A percentile compares a stretch with the other conserved stretches of the same genome.
phyloP scores from a whole-genome alignment of 2,113 vertebrate species.

The Redunca redunca region DNA sequence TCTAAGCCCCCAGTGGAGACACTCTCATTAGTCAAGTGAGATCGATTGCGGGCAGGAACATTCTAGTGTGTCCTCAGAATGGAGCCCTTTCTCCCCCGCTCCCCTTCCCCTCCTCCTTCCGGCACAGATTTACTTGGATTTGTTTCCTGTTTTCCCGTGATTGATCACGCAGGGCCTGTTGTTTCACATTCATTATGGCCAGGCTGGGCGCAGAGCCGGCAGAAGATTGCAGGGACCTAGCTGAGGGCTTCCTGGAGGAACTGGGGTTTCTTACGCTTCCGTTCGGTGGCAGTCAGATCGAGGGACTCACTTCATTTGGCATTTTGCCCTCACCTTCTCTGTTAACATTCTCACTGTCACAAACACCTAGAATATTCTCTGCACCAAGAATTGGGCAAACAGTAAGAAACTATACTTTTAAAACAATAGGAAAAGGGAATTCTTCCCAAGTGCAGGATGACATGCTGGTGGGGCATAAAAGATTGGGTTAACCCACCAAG shows the following conservation, averaged over 20 bases:
- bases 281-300: neutral
- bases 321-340: neutral
- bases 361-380: neutral
- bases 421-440: neutral
- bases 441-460: neutral
- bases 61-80: neutral
- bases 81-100: neutral
- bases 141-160: neutral
- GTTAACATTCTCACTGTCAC: neutral
- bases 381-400: neutral
- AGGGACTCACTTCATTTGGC: neutral
- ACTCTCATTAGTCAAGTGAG: neutral
- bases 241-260: neutral
- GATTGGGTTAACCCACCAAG: neutral
- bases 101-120: neutral
- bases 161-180: neutral
- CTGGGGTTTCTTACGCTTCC: accelerated
- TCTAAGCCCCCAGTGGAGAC: neutral
- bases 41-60: neutral
- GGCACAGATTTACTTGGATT: conserved; percentile 9
- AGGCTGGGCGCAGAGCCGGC: too few species aligned
- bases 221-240: neutral
- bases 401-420: neutral
- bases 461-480: neutral
- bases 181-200: neutral